Percentiles rank a stretch among this genome's conserved stretches.
Conservation (phyloP, 2,888 invertebrate species). For the Lasioglossum morio region DNA sequence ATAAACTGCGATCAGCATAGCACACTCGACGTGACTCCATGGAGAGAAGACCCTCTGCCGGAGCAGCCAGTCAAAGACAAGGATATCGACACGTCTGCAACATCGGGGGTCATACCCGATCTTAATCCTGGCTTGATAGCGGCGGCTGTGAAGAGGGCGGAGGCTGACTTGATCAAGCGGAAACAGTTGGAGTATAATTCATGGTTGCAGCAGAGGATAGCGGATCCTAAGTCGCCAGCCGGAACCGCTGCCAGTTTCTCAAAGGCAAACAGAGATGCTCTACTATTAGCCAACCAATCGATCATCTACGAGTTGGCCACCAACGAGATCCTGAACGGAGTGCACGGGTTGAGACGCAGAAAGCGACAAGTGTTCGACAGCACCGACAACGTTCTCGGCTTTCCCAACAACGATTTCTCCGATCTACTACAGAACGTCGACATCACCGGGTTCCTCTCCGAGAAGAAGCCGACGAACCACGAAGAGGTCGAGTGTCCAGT, state of each 20-base stretch:
- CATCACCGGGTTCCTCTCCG: constrained; percentile 89
- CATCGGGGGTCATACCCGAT: constrained; percentile 85
- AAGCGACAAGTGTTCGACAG: constrained; percentile 91
- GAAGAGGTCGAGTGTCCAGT: constrained; percentile 91
- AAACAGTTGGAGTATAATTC: constrained; percentile 93
- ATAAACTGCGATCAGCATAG: constrained; percentile 91
- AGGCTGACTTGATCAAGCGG: constrained; percentile 90
- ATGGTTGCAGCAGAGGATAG: constrained; percentile 87
- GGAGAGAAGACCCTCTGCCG: constrained; percentile 87
- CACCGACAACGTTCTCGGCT: constrained; percentile 85
- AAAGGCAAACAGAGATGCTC: constrained; percentile 93
- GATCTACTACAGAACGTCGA: constrained; percentile 93
- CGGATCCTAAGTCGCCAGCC: constrained; percentile 93
- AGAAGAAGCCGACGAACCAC: constrained; percentile 87
- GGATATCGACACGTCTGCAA: constrained; percentile 59
- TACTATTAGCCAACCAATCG: constrained; percentile 94
- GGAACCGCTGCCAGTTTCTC: constrained; percentile 96
- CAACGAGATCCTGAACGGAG: constrained; percentile 91
- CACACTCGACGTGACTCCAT: constrained; percentile 89
- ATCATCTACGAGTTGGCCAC: constrained; percentile 94
- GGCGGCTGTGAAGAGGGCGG: constrained; percentile 92
- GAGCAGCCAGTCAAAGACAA: constrained; percentile 76
- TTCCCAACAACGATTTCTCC: constrained; percentile 88
- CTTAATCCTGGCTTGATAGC: constrained; percentile 90
- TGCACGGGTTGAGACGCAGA: constrained; percentile 84